phyloP scores from a whole-genome alignment of 2,797 vertebrate genomes.

The Dermochelys coriacea region DNA sequence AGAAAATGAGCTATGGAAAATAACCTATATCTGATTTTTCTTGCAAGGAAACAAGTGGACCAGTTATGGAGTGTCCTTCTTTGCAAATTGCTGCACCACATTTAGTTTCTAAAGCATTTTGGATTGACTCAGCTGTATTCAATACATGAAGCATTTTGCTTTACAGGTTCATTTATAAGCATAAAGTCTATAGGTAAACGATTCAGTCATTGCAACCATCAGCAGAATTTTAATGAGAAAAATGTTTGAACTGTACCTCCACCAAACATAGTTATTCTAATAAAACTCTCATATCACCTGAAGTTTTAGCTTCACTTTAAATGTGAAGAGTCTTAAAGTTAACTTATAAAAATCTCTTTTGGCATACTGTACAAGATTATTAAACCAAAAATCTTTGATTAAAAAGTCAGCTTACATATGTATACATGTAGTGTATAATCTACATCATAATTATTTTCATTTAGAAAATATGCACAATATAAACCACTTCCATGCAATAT shows the following conservation, averaged over 20 bases:
- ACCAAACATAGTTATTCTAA: constrained; percentile 44
- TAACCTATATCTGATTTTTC: not conserved
- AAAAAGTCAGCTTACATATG: constrained; percentile 80
- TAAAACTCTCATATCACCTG: not conserved
- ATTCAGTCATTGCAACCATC: not conserved
- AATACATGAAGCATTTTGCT: not conserved
- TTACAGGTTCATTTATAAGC: not conserved
- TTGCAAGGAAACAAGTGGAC: not conserved
- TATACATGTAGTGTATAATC: constrained; percentile 69
- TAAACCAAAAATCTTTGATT: constrained; percentile 66
- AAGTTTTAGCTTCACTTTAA: constrained; percentile 45
- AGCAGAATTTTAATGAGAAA: constrained; percentile 77
- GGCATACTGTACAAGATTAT: constrained; percentile 80
- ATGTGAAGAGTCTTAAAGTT: constrained; percentile 70
- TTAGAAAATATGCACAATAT: constrained; percentile 81
- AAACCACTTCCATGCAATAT: constrained; percentile 75
- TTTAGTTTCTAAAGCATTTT: not conserved
- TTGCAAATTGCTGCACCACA: not conserved
- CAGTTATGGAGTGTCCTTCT: not conserved
- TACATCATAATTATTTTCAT: constrained; percentile 55
- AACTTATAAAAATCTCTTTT: constrained; percentile 75
- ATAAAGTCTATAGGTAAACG: not conserved
- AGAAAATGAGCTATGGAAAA: not conserved
- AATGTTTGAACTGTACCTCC: constrained; percentile 46
- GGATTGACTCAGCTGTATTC: not conserved